Base-by-base conservation (phyloP, 2,888 invertebrate genomes). In the Blera fallax region DNA sequence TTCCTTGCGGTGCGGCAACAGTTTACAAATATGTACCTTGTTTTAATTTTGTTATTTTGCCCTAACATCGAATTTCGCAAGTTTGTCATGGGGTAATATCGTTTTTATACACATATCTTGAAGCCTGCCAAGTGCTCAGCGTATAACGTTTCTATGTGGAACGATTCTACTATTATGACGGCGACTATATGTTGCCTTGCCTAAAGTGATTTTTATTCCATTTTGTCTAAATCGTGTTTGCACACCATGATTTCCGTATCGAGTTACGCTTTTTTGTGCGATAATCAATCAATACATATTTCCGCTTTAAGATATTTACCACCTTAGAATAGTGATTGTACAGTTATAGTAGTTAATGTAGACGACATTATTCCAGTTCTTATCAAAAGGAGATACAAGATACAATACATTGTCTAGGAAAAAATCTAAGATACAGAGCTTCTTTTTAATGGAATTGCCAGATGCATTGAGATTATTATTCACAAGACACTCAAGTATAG, bases 121-220 rank as follows among this genome's bases (percentile, higher is more conserved):
- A 83, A 83, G 67, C 83, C 83, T 18, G 1, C 2, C 8, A 83
- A 83, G 83, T 83, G 83, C 72, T 73, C 32, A 58, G 50, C n/a
- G 58, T 40, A 56, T 50, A 56, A 11, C 3, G 14, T 69, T 62
- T 56, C 24, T 45, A 32, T 64, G 11, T 34, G 32, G 54, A 64
- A 56, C 27, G 43, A 45, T 54, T 37, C 8, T 52, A 60, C 29
- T 58, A 43, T 83, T 60, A 54, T 76, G 34, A 54, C 45, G 18
- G 37, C n/a, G 40, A 3, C 37, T 62, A 16, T 45, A 14, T 29
- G 10, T 6, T 32, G 11, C 45, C 64, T 21, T 64, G 64, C 18
- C 21, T 14, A 0, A n/a, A 48, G 16, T 48, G 16, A 34, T 48
- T 48, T 48, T 48, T 21, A 64, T 21, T 64, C 18, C 8, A 60